Evolutionary conservation across 2,113 vertebrate species (phyloP).

Genomic region (Herpailurus yagouaroundi): DNA sequence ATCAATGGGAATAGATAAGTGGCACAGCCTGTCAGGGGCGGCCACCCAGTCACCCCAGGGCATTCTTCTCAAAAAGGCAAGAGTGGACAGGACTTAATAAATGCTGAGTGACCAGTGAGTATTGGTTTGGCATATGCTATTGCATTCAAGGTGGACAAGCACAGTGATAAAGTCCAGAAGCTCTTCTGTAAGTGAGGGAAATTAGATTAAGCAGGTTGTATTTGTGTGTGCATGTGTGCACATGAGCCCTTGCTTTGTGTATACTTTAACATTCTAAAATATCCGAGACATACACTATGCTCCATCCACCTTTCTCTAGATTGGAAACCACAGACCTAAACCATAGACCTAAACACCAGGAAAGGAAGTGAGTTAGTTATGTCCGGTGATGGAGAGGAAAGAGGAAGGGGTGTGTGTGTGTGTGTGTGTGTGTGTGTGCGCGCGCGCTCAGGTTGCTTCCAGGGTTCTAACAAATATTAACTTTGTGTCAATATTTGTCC

Average conservation of each 20-base stretch:
- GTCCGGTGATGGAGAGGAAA: background rate
- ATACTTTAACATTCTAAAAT: constrained; percentile 14
- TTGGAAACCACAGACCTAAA: background rate
- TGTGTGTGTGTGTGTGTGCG: background rate
- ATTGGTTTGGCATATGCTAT: constrained; percentile 83
- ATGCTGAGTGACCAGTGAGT: constrained; percentile 86
- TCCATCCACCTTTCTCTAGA: background rate
- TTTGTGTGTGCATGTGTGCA: background rate
- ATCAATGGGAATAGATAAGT: constrained; percentile 88
- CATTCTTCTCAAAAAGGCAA: constrained; percentile 85
- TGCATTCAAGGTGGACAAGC: constrained; percentile 77
- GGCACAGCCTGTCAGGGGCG: constrained; percentile 82
- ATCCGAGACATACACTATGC: background rate
- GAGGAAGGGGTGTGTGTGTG: background rate
- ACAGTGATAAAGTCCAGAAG: constrained; percentile 85
- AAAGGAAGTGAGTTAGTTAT: background rate
- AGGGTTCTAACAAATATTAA: constrained; percentile 88
- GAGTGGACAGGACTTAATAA: constrained; percentile 88
- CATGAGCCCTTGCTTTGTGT: background rate
- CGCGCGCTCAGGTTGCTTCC: constrained; percentile 81
- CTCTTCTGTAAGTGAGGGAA: constrained; percentile 63
- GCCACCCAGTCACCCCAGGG: constrained; percentile 82
- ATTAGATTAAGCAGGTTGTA: constrained; percentile 79
- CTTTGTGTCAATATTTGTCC: constrained; percentile 90
- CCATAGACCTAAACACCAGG: background rate